A percentile compares a stretch with the other conserved stretches of the same genome.
Evolutionary conservation across 2,797 vertebrate genomes (phyloP).

Genomic region (Siniperca scherzeri): DNA sequence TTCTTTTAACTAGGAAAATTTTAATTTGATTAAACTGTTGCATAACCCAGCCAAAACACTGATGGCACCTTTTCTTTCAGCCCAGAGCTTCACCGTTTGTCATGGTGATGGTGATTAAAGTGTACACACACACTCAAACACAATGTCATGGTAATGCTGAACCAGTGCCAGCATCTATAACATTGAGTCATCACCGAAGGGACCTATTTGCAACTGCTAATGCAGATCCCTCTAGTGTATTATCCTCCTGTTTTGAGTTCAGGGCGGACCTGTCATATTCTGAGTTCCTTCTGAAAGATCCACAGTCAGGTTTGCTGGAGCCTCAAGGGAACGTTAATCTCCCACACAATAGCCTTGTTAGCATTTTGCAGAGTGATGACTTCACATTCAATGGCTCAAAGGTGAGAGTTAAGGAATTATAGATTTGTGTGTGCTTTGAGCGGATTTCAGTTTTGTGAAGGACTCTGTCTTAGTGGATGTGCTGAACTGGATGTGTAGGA

Average conservation of each 20-base stretch:
- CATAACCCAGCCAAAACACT: slow-evolving; percentile 47
- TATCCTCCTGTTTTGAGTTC: slow-evolving; percentile 64
- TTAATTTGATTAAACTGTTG: slow-evolving; percentile 75
- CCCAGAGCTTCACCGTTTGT: slow-evolving; percentile 61
- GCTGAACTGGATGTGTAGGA: slow-evolving; percentile 29
- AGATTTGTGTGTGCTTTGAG: slow-evolving; percentile 24
- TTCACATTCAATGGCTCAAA: slow-evolving; percentile 58
- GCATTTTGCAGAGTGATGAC: slow-evolving; percentile 61
- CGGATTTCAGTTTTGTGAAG: slow-evolving; percentile 23
- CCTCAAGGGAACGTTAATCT: slow-evolving; percentile 55
- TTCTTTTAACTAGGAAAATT: slow-evolving; percentile 61
- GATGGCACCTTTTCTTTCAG: slow-evolving; percentile 61
- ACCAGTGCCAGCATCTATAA: slow-evolving; percentile 62
- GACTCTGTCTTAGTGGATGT: slow-evolving; percentile 5
- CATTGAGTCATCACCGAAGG: slow-evolving; percentile 60
- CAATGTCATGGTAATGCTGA: slow-evolving; percentile 63
- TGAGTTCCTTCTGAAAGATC: slow-evolving; percentile 59
- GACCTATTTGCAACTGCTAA: slow-evolving; percentile 72
- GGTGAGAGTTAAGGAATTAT: slow-evolving; percentile 46
- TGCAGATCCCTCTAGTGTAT: slow-evolving; percentile 54
- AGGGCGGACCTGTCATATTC: slow-evolving; percentile 70
- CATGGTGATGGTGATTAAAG: slow-evolving; percentile 69
- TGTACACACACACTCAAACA: slow-evolving; percentile 23
- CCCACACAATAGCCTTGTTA: slow-evolving; percentile 67
- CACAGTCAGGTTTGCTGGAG: slow-evolving; percentile 26